Evolutionary conservation across 2,797 vertebrate species (phyloP).

Genomic region (Antennarius maculatus): DNA sequence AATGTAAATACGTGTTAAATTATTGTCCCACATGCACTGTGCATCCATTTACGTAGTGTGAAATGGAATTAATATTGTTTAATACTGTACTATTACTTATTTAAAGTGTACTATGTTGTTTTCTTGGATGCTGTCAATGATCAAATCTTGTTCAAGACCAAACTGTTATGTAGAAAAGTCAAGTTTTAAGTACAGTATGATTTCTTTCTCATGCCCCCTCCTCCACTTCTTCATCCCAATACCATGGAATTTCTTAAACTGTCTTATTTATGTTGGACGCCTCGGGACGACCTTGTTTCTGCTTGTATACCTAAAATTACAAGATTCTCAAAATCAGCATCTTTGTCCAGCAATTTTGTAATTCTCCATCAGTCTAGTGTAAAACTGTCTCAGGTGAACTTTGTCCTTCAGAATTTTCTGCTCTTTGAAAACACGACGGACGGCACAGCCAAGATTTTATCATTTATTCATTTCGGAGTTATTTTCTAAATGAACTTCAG

Average conservation of each 20-base stretch:
- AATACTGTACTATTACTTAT: too few relatives aligned
- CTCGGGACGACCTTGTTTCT: neutral
- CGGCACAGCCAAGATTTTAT: neutral
- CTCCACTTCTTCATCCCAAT: neutral
- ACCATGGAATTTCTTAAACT: neutral
- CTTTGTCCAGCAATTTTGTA: neutral
- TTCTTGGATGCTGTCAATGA: too few relatives aligned
- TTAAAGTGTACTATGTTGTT: too few relatives aligned
- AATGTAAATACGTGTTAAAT: too few relatives aligned
- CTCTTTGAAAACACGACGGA: neutral
- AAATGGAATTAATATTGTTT: too few relatives aligned
- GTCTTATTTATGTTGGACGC: neutral
- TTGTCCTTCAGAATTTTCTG: slow-evolving; percentile 2
- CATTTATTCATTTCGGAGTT: neutral
- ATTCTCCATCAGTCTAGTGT: slow-evolving; percentile 3
- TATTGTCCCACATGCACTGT: too few relatives aligned
- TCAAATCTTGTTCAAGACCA: too few relatives aligned
- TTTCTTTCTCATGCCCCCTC: neutral
- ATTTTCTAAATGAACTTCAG: neutral
- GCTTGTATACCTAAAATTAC: neutral
- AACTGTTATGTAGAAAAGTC: too few relatives aligned
- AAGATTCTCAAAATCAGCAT: neutral
- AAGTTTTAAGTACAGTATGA: too few relatives aligned
- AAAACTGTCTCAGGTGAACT: neutral
- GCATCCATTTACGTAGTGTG: too few relatives aligned